Evolutionary conservation across 2,888 invertebrate genomes (phyloP).

Genomic region (Cosmia pyralina): DNA sequence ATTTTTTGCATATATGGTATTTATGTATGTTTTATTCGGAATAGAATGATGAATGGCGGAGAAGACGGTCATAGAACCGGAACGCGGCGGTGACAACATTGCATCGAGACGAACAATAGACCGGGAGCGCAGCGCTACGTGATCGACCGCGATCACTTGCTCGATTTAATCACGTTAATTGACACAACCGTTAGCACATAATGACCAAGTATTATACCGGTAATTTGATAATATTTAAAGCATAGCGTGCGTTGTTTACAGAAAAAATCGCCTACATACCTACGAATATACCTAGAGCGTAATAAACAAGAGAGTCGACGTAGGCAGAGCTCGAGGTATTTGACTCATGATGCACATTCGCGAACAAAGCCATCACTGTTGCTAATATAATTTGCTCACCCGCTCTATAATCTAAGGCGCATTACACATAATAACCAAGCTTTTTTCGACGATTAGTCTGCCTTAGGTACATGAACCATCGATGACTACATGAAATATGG

Average conservation of each 20-base stretch:
- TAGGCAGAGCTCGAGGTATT: constrained; percentile 37
- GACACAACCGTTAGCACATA: constrained; percentile 87
- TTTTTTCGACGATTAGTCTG: constrained; percentile 76
- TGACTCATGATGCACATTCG: constrained; percentile 73
- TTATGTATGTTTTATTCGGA: constrained; percentile 47
- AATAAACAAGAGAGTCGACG: constrained; percentile 39
- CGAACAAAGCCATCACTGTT: constrained; percentile 81
- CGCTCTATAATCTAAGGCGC: constrained; percentile 82
- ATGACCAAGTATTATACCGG: constrained; percentile 86
- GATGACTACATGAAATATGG: constrained; percentile 71
- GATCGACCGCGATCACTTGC: constrained; percentile 82
- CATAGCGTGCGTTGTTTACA: constrained; percentile 73
- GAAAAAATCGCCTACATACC: constrained; percentile 72
- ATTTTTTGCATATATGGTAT: constrained; percentile 52
- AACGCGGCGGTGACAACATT: constrained; percentile 62
- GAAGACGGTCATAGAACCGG: constrained; percentile 45
- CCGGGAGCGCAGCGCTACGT: constrained; percentile 76
- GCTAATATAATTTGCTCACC: constrained; percentile 81
- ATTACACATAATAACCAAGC: constrained; percentile 80
- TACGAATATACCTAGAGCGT: constrained; percentile 26
- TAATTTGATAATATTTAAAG: constrained; percentile 87
- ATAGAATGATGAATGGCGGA: constrained; percentile 38
- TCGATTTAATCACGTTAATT: constrained; percentile 87
- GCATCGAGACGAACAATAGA: constrained; percentile 73
- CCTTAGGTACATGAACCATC: constrained; percentile 70